Conservation (phyloP, 2,888 invertebrate species). For the Drosophila algonquin region DNA sequence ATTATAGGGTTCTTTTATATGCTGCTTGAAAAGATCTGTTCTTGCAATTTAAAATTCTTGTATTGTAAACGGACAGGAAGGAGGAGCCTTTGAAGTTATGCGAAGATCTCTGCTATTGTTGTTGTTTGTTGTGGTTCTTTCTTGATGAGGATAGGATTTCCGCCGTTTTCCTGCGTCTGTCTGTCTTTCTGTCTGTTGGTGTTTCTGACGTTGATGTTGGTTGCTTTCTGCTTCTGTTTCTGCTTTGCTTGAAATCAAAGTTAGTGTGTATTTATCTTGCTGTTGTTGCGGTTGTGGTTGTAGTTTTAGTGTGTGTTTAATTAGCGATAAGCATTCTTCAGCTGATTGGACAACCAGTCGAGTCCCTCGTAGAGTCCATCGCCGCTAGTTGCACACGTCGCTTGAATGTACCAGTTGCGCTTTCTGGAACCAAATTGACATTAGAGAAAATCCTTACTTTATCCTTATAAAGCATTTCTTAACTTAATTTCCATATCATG, state of each 20-base stretch:
- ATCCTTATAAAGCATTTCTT: too few species aligned
- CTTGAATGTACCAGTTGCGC: slow-evolving; percentile 99
- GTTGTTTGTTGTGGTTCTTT: slow-evolving; percentile 21
- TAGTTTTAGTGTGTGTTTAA: slow-evolving; percentile 60
- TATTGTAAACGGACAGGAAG: slow-evolving; percentile 40
- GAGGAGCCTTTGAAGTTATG: slow-evolving; percentile 62
- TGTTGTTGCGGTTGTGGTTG: slow-evolving; percentile 54
- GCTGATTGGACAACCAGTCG: slow-evolving; percentile 99
- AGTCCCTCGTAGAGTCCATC: slow-evolving; percentile 99
- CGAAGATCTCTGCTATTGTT: slow-evolving; percentile 53
- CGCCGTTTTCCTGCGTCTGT: slow-evolving; percentile 15
- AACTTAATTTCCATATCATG: too few species aligned
- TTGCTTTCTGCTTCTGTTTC: slow-evolving; percentile 37
- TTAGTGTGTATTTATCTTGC: slow-evolving; percentile 42
- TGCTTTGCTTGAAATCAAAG: slow-evolving; percentile 43
- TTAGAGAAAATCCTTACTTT: too few species aligned
- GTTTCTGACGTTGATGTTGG: slow-evolving; percentile 32
- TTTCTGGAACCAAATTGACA: slow-evolving; percentile 86
- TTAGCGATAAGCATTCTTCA: slow-evolving; percentile 99
- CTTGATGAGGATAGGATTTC: slow-evolving; percentile 24
- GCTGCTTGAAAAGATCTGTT: slow-evolving; percentile 58
- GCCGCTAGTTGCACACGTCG: slow-evolving; percentile 99
- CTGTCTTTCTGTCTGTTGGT: slow-evolving; percentile 21
- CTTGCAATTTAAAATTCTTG: slow-evolving; percentile 51
- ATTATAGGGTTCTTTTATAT: slow-evolving; percentile 71